A percentile compares a stretch with the other conserved stretches of the same genome.
phyloP scores from a whole-genome alignment of 37 sponge, comb jelly and placozoan species.

The Oopsacas minuta region DNA sequence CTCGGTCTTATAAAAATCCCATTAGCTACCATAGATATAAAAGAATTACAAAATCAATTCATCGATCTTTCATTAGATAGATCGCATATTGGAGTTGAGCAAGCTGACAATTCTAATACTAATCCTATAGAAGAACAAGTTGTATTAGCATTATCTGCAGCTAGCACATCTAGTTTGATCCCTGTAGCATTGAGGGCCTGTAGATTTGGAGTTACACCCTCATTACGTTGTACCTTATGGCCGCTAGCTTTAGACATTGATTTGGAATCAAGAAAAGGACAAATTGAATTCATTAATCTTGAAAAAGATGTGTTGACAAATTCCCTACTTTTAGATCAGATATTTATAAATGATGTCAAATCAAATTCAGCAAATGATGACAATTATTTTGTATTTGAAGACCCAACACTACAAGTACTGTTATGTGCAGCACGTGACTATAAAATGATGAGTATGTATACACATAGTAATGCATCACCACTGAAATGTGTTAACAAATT shows the following conservation, averaged over 20 bases:
- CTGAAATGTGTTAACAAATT: neutral
- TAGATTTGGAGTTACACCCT: constrained; percentile 37
- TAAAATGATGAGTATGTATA: neutral
- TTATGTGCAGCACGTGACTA: constrained; percentile 25
- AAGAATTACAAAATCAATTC: constrained; percentile 11
- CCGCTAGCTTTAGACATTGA: constrained; percentile 41
- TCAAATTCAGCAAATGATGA: constrained; percentile 64
- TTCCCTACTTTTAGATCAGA: constrained; percentile 31
- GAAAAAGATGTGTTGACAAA: constrained; percentile 27
- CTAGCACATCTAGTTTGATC: constrained; percentile 24
- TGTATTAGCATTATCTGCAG: constrained; percentile 8
- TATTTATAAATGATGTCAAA: constrained; percentile 46
- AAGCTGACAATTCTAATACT: neutral
- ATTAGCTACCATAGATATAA: constrained; percentile 2
- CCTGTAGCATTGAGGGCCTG: constrained; percentile 39
- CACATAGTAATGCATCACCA: neutral
- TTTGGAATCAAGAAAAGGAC: constrained; percentile 3
- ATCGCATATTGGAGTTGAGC: neutral
- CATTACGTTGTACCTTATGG: constrained; percentile 39
- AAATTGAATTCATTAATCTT: constrained; percentile 27
- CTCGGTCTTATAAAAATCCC: constrained; percentile 21
- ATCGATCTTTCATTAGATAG: neutral
- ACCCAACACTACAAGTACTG: constrained; percentile 41
- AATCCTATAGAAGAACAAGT: constrained; percentile 26
- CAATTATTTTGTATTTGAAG: constrained; percentile 81